Percentiles rank a stretch among this genome's conserved stretches.
phyloP scores from a whole-genome alignment of 1,140 invertebrate genomes.

The honey bee (Apis mellifera) region DNA sequence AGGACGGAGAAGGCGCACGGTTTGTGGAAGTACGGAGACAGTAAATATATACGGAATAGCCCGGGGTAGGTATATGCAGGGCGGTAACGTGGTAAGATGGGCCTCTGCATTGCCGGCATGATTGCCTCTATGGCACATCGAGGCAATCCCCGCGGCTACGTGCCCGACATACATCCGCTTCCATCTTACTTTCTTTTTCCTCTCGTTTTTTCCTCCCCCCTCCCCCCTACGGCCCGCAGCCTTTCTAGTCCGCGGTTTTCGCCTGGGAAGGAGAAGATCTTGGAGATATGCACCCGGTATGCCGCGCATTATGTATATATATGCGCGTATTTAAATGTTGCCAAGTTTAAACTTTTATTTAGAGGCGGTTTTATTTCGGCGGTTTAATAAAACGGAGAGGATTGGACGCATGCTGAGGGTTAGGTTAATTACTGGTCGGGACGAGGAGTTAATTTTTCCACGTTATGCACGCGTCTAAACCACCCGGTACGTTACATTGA shows the following conservation, averaged over 20 bases:
- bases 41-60: slow-evolving; percentile 72
- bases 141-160: slow-evolving; percentile 82
- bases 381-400: slow-evolving; percentile 74
- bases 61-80: slow-evolving; percentile 69
- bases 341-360: slow-evolving; percentile 50
- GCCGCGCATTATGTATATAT: not conserved
- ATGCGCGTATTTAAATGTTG: slow-evolving; percentile 70
- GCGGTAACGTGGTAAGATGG: slow-evolving; percentile 79
- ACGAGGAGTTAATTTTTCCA: slow-evolving; percentile 15
- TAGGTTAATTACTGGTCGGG: slow-evolving; percentile 63
- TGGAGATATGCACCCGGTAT: slow-evolving; percentile 72
- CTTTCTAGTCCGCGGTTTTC: slow-evolving; percentile 57
- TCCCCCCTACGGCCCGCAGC: slow-evolving; percentile 75
- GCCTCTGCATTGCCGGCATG: slow-evolving; percentile 81
- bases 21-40: slow-evolving; percentile 69
- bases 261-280: slow-evolving; percentile 62
- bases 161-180: slow-evolving; percentile 81
- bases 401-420: slow-evolving; percentile 56
- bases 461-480: too few species aligned
- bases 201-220: slow-evolving; percentile 70
- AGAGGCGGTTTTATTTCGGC: slow-evolving; percentile 59
- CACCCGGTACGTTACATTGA: too few species aligned
- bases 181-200: slow-evolving; percentile 75
- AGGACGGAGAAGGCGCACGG: slow-evolving; percentile 38
- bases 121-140: slow-evolving; percentile 82